Base-by-base conservation (phyloP, 2,113 vertebrate genomes). In the Myiozetetes cayanensis region DNA sequence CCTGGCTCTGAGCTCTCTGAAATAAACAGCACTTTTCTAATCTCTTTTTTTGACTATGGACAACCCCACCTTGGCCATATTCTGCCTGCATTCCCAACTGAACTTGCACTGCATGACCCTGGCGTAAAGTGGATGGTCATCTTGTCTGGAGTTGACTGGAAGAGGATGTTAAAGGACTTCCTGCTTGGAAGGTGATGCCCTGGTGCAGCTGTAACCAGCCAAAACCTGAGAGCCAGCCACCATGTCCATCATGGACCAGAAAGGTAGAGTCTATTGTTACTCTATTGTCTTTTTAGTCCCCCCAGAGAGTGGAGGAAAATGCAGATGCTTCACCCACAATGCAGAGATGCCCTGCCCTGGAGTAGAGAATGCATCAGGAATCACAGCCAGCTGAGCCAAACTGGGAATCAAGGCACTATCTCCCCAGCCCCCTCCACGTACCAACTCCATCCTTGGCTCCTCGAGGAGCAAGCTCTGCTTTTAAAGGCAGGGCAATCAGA, bases 61-160 rank as follows among this genome's bases (percentile, higher is more conserved):
- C 22, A 23, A 2, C 20, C 35, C 25, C 44, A 73, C 16, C 33
- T 43, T 39, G 41, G 25, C 65, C 46, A 1, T 10, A 4, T 24
- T 61, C 49, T 6, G 1, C 33, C 55, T 49, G 21, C 21, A 3
- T 52, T 30, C 65, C 52, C 37, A 23, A 20, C 37, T 74, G 27
- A 8, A 2, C 1, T 10, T 1, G 3, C 0, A 3, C 47, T 21
- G 25, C 47, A 18, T 37, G 21, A 8, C 28, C 22, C 22, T 55
- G 66, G 20, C 47, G 2, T 4, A 12, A 25, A 23, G 46, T 7
- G 22, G 33, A 35, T 19, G 10, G 7, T 10, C 3, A 2, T 14
- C 58, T 68, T 61, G 6, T 21, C 3, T 19, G 67, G 21, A 20
- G 35, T 0, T 50, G 19, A 1, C 8, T 74, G 56, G n/a, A 52